phyloP scores from a whole-genome alignment of 2,113 vertebrate genomes.

The Rhinolophus ferrumequinum region DNA sequence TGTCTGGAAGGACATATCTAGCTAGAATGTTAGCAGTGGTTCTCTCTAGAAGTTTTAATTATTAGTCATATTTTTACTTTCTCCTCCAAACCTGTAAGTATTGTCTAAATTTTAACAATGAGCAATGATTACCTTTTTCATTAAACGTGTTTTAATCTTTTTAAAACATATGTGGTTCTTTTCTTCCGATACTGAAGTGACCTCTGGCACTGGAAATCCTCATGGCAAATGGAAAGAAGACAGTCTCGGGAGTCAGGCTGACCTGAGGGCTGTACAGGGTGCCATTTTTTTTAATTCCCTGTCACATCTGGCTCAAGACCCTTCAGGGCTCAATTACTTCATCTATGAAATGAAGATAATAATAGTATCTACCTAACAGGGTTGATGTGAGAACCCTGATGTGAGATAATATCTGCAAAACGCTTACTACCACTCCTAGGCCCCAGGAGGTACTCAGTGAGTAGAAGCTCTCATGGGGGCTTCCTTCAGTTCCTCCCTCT shows the following conservation, averaged over 20 bases:
- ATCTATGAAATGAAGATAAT: not conserved
- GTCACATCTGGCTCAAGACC: not conserved
- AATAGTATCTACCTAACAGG: not conserved
- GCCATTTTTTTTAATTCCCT: not conserved
- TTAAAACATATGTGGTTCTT: not conserved
- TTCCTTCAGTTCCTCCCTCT: not conserved
- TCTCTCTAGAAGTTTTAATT: not conserved
- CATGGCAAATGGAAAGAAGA: not conserved
- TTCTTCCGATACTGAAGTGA: not conserved
- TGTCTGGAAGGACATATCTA: not conserved
- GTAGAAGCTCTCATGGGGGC: not conserved
- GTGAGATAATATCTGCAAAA: not conserved
- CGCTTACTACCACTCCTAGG: rapidly evolving
- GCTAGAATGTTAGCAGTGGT: not conserved
- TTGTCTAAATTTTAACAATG: not conserved
- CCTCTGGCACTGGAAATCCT: not conserved
- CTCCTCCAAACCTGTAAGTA: not conserved
- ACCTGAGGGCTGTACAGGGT: not conserved
- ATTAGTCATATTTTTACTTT: not conserved
- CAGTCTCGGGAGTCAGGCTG: not conserved
- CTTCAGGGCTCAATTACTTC: not conserved
- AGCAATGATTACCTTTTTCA: not conserved
- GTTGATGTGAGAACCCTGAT: not conserved
- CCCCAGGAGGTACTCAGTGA: not conserved
- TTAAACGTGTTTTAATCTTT: not conserved